Evolutionary conservation across 2,888 invertebrate genomes (phyloP).

Genomic region (Dasypogon diadema): DNA sequence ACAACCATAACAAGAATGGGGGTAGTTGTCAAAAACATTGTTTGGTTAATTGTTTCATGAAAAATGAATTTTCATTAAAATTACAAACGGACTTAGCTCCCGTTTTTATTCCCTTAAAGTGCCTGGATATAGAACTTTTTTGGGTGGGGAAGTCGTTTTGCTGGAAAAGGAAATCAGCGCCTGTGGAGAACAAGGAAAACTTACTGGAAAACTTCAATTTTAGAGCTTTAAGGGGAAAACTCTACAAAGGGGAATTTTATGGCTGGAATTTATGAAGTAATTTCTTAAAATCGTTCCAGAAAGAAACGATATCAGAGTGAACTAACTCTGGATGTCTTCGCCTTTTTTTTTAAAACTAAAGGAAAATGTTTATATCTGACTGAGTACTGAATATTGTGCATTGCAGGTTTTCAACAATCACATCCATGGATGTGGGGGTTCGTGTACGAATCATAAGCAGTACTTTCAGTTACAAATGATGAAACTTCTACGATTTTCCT

Average conservation of each 20-base stretch:
- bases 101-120: background rate
- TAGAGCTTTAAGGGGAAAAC: slow-evolving; percentile 7
- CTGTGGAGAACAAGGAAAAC: background rate
- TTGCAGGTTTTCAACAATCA: too few species aligned
- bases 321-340: too few species aligned
- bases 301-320: too few species aligned
- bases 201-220: too few species aligned
- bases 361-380: too few species aligned
- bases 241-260: slow-evolving; percentile 2
- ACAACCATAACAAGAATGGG: background rate
- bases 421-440: too few species aligned
- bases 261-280: background rate
- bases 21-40: background rate
- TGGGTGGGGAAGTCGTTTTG: background rate
- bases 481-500: too few species aligned
- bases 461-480: too few species aligned
- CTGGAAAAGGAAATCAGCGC: background rate
- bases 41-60: slow-evolving; percentile 45
- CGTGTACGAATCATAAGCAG: too few species aligned
- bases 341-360: too few species aligned
- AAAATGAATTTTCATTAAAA: slow-evolving; percentile 47
- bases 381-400: too few species aligned
- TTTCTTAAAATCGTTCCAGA: too few species aligned
- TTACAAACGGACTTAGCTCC: slow-evolving; percentile 24
- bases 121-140: background rate